Percentiles rank a stretch among this genome's conserved stretches.
Conservation (phyloP, 30 jellyfish, hydroid and myxozoan species). For the Haliclystus octoradiatus region DNA sequence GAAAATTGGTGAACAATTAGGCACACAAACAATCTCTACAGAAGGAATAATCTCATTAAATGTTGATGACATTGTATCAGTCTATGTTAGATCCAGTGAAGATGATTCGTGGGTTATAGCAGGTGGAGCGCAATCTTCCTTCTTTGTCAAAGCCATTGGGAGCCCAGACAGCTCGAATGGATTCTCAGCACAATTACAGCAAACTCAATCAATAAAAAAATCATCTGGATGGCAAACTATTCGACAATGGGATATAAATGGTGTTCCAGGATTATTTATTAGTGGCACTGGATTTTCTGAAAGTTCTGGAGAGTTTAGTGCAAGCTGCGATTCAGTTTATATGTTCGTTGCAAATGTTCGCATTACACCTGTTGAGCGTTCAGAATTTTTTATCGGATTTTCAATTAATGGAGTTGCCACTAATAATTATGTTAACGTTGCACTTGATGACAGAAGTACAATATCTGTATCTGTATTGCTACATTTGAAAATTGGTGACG, state of each 20-base stretch:
- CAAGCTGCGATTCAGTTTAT: slow-evolving; percentile 58
- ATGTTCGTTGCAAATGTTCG: slow-evolving; percentile 45
- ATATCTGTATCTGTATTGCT: slow-evolving; percentile 30
- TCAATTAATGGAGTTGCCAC: slow-evolving; percentile 36
- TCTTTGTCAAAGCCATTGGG: slow-evolving; percentile 39
- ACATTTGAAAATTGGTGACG: slow-evolving; percentile 36
- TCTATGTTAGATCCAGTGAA: slow-evolving; percentile 49
- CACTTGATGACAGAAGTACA: slow-evolving; percentile 1
- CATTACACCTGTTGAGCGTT: slow-evolving; percentile 14
- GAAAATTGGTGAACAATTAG: slow-evolving; percentile 33
- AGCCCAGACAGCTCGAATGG: slow-evolving; percentile 46
- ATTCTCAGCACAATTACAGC: slow-evolving; percentile 39
- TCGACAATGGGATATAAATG: slow-evolving; percentile 33
- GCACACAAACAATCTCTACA: slow-evolving; percentile 46
- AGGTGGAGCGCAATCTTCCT: slow-evolving; percentile 67
- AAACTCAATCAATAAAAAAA: not conserved
- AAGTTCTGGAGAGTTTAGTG: slow-evolving; percentile 51
- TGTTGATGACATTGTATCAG: slow-evolving; percentile 38
- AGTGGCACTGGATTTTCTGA: slow-evolving; percentile 76
- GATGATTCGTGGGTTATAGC: slow-evolving; percentile 57
- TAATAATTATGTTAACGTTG: slow-evolving; percentile 17
- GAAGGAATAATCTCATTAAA: slow-evolving; percentile 43
- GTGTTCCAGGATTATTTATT: slow-evolving; percentile 44
- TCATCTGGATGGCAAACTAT: slow-evolving; percentile 22
- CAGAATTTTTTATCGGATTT: slow-evolving; percentile 34